Base-by-base conservation (phyloP, 2,113 vertebrate species). In the Lampris megalopsis region DNA sequence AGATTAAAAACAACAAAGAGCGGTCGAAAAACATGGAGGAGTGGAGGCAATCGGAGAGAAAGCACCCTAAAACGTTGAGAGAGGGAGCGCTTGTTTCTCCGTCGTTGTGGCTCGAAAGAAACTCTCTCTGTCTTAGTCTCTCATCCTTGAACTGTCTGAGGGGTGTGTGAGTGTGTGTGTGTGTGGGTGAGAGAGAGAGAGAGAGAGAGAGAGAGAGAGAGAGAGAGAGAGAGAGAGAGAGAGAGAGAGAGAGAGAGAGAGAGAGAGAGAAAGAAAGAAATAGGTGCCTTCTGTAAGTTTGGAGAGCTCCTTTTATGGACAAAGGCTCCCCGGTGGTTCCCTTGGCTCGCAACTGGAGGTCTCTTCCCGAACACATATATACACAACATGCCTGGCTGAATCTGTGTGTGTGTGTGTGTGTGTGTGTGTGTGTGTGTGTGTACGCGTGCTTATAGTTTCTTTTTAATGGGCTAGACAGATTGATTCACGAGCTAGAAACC, bases 301-400 rank as follows among this genome's bases (percentile, higher is more conserved):
- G 58, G 58, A 76, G 60, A 81, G 67, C 75, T 91, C 93, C 94
- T 93, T 94, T 86, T 94, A 94, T 81, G 94, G 94, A 73, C 63
- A 92, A 85, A 82, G 77, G 45, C 84, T 89, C 80, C 74, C 49
- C 72, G 78, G 89, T 83, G 84, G 71, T 90, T 93, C 81, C 91
- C 73, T 83, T 86, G 81, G 77, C 81, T 79, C 58, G n/a, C 60
- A 69, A 81, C 62, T 82, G 72, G 68, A 91, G 80, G 78, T 86
- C 81, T 89, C 73, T 75, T 76, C 79, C 83, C 82, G 79, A 84
- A 86, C 68, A 73, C 75, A 48, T 38, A 61, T 10, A 61, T 67
- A 43, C 58, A 80, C 80, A 84, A 87, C 86, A 82, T 71, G 78
- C 77, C 71, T 92, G 83, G 64, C 74, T 72, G 83, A 59, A 58